phyloP scores from a whole-genome alignment of 2,888 invertebrate genomes.

The Camptogramma bilineatum region DNA sequence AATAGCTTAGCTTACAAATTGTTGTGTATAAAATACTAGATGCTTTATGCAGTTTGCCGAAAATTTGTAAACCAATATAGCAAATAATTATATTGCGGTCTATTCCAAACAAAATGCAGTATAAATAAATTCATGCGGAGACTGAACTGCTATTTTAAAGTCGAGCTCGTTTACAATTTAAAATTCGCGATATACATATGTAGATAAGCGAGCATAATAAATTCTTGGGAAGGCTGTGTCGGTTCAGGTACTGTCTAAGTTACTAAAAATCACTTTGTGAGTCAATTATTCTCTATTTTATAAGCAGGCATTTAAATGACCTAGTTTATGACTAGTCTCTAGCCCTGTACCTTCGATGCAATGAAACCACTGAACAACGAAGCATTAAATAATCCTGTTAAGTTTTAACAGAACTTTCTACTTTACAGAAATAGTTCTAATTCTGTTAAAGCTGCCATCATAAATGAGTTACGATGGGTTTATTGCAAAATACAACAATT shows the following conservation, averaged over 20 bases:
- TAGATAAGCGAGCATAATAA: conserved; percentile 76
- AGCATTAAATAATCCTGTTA: neutral
- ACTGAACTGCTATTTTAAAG: conserved; percentile 65
- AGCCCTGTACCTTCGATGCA: no score
- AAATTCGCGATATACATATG: conserved; percentile 80
- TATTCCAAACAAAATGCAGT: conserved; percentile 50
- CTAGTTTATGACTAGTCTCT: neutral
- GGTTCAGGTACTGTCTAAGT: conserved; percentile 50
- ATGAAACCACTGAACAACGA: no score
- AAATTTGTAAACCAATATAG: conserved; percentile 13
- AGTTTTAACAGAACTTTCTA: neutral
- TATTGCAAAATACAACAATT: neutral
- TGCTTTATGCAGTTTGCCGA: neutral
- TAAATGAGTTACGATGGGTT: no score
- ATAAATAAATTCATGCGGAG: conserved; percentile 59
- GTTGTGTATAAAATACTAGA: neutral
- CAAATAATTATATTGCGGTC: conserved; percentile 11
- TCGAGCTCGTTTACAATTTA: conserved; percentile 79
- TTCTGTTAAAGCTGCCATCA: neutral
- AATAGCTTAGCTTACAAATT: neutral
- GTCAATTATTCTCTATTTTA: conserved; percentile 51
- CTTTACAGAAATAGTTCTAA: neutral
- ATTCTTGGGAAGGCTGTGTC: conserved; percentile 63
- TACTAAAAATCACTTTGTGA: conserved; percentile 73
- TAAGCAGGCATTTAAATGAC: neutral